phyloP scores from a whole-genome alignment of 2,113 vertebrate genomes.

The Xenus cinereus region DNA sequence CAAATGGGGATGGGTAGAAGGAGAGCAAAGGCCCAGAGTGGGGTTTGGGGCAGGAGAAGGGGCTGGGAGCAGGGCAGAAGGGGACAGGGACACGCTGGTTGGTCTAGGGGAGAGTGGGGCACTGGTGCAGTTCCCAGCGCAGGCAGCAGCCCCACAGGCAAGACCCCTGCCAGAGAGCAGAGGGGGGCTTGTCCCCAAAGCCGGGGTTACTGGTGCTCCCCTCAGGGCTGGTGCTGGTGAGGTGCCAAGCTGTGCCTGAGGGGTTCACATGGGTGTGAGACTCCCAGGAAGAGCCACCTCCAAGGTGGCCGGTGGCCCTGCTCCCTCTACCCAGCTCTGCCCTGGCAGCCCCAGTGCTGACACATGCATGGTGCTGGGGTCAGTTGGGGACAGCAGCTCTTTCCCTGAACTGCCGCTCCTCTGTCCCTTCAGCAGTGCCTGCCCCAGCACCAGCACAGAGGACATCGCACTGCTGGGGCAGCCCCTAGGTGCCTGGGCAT shows the following conservation, averaged over 20 bases:
- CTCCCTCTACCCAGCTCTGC: background rate
- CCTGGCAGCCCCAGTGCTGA: background rate
- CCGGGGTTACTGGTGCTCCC: background rate
- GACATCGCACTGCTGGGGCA: background rate
- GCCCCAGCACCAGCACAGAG: background rate
- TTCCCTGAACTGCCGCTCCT: background rate
- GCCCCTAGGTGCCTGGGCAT: fast-evolving
- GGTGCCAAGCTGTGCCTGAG: background rate
- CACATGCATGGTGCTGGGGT: fast-evolving
- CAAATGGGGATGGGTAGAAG: background rate
- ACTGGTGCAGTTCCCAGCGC: background rate
- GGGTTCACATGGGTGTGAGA: fast-evolving
- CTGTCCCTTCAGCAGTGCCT: background rate
- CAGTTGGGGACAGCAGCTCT: fast-evolving
- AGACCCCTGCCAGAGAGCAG: background rate
- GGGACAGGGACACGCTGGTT: background rate
- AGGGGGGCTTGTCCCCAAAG: background rate
- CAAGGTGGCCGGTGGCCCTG: fast-evolving
- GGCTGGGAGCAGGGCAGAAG: background rate
- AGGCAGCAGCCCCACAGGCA: background rate
- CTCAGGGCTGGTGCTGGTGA: fast-evolving
- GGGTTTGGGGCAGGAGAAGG: background rate
- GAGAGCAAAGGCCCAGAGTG: background rate
- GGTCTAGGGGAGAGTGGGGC: background rate
- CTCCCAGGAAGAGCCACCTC: background rate